phyloP scores from a whole-genome alignment of 1,140 invertebrate genomes.

The Parasteatoda tepidariorum region DNA sequence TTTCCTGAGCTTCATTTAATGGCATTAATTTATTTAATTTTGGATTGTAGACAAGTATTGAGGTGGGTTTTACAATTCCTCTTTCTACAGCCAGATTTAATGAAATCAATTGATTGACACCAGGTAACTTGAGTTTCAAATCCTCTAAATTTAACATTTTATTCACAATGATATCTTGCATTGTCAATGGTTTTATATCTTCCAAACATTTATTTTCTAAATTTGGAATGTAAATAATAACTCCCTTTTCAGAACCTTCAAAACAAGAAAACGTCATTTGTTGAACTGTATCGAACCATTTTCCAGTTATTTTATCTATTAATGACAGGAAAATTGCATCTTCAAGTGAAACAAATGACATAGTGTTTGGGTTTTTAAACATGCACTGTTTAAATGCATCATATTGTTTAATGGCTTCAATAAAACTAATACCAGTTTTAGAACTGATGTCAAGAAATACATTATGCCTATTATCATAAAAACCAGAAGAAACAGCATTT shows the following conservation, averaged over 20 bases:
- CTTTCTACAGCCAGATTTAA: constrained; percentile 85
- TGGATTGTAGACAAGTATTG: constrained; percentile 79
- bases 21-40: constrained; percentile 80
- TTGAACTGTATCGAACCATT: constrained; percentile 84
- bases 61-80: constrained; percentile 81
- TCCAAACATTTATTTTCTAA: background rate
- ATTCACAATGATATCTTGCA: constrained; percentile 52
- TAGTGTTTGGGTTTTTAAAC: constrained; percentile 80
- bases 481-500: constrained; percentile 77
- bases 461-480: constrained; percentile 79
- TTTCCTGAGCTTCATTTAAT: constrained; percentile 73
- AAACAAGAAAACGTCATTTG: constrained; percentile 84
- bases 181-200: constrained; percentile 28
- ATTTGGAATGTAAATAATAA: constrained; percentile 70
- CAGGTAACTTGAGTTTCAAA: constrained; percentile 3
- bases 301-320: constrained; percentile 80
- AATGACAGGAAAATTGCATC: constrained; percentile 80
- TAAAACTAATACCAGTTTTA: constrained; percentile 79
- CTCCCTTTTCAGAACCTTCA: constrained; percentile 81
- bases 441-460: constrained; percentile 84
- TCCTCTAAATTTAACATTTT: constrained; percentile 45
- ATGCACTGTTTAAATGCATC: constrained; percentile 80
- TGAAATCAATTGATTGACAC: constrained; percentile 75
- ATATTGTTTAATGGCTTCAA: constrained; percentile 77
- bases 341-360: constrained; percentile 77